Base-by-base conservation (phyloP, 2,113 vertebrate species). In the Apteryx mantelli region DNA sequence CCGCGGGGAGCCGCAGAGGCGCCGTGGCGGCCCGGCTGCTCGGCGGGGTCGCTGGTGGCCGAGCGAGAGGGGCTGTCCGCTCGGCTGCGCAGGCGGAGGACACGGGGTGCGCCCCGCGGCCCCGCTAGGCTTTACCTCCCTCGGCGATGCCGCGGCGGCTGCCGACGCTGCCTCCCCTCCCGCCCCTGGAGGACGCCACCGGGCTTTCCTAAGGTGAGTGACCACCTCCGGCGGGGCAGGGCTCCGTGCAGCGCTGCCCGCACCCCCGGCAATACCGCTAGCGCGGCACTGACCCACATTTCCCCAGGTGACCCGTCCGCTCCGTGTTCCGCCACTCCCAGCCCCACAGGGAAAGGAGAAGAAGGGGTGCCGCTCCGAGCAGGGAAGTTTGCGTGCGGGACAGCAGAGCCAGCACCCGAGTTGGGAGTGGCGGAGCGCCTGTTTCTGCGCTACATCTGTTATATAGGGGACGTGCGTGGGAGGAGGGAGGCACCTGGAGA, bases 131-230 rank as follows among this genome's bases (percentile, higher is more conserved):
- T 55, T 65, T 88, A 34, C 11, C 53, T 86, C 58, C 58, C 10
- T 2, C 53, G 56, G 80, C 38, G 66, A 91, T 92, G 91, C 79
- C 13, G 68, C 32, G 36, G n/a, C 53, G 20, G 42, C 36, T 11
- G 14, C 82, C n/a, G 2, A 74, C 34, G 13, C 60, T 70, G 86
- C 71, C 11, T 3, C 20, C 38, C 15, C 22, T 42, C 74, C 38
- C 77, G 28, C 8, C 11, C 66, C n/a, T 3, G n/a, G 40, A 73
- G 83, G 44, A 22, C 28, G 4, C 66, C 3, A 42, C 46, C 7
- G 24, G 82, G 58, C n/a, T 88, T 53, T 71, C n/a, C 81, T 77
- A 34, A 94, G 91, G 96, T 95, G 66, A 92, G 96, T 3, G 75
- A 65, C 70, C 93, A 55, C 70, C 86, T 76, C 50, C 64, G 79